Evolutionary conservation across 30 jellyfish, hydroid and myxozoan species (phyloP), one percentile per base, ranked within the genome.

Genomic region (Rhopilema esculentum): DNA sequence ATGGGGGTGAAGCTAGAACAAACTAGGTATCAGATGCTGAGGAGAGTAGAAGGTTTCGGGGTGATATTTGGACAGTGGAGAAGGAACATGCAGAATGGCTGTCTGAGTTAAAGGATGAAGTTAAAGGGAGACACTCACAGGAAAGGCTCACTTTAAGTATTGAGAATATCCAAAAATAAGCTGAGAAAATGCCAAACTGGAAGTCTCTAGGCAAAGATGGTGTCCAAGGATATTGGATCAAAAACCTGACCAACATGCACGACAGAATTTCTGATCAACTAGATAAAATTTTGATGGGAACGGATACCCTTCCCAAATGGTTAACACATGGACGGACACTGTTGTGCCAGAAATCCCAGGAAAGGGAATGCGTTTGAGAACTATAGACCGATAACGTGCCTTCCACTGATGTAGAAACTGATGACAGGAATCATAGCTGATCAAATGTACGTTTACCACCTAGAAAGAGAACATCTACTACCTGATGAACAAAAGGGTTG

Each of bases 11-110:
- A 77, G 78, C 33, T 40, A 77, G 61, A 77, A 77, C 87, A 77
- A 77, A 49, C 87, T 80, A 77, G 87, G 87, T 77, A 17, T 79
- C 80, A 77, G 87, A 77, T 77, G 87, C 87, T 77, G 87, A 77
- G 79, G 87, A 77, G 87, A 32, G 87, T 49, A 77, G 87, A 49
- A 49, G 87, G 87, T 40, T 40, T 50, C 49, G 87, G 74, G 85
- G 85, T 74, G 75, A 74, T 74, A 74, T 74, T 8, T 74, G 85
- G 49, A 27, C 8, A 33, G 85, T 74, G 85, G 71, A 49, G 77
- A 77, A 52, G 87, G 76, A 77, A 48, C 33, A 52, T 61, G 87
- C 87, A 52, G 87, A 77, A 23, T 77, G 87, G 76, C n/a, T 77
- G 87, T 77, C 87, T 77, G 87, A 77, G 49, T 49, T 77, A 77